Base-by-base conservation (phyloP, 2,888 invertebrate genomes). In the Silvanus unidentatus region DNA sequence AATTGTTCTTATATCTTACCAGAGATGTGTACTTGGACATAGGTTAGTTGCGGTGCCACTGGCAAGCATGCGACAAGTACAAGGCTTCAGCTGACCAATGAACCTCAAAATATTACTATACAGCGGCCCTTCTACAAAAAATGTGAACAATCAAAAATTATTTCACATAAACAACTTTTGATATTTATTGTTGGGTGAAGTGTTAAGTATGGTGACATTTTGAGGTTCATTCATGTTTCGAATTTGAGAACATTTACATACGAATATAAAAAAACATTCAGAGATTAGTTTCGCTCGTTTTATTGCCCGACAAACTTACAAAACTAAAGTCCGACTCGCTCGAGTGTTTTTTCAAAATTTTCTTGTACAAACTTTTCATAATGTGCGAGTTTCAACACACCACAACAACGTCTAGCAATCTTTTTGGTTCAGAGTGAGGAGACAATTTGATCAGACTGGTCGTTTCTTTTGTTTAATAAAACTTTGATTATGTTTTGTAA, bases 11-110 rank as follows among this genome's bases (percentile, higher is more conserved):
- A 47, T 47, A 47, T 67, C 76, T 76, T 77, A 77, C 77, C 77
- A 77, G 73, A 69, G 75, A 72, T 60, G 74, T 76, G 71, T 76
- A 77, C 73, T 76, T 75, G 74, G 77, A 76, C 77, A 77, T 77
- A 74, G 69, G 74, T 74, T 74, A 74, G 67, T 66, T 66, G 70
- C 69, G 67, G 68, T 70, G 69, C 71, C 72, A 68, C 69, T 69
- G 69, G 66, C 65, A 66, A 67, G 69, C 70, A 70, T 70, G 69
- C 68, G 66, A 68, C 62, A 66, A 64, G 60, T 62, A 64, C 59
- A 64, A 50, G 60, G 62, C 58, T 57, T 66, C 69, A 68, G 69
- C 69, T 60, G 62, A 65, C 61, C 63, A 64, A 56, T 58, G 58
- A 61, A 60, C 58, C 55, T 59, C 54, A 58, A 59, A 61, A 54